phyloP scores from a whole-genome alignment of 2,113 vertebrate genomes.

The Chaenogobius annularis region DNA sequence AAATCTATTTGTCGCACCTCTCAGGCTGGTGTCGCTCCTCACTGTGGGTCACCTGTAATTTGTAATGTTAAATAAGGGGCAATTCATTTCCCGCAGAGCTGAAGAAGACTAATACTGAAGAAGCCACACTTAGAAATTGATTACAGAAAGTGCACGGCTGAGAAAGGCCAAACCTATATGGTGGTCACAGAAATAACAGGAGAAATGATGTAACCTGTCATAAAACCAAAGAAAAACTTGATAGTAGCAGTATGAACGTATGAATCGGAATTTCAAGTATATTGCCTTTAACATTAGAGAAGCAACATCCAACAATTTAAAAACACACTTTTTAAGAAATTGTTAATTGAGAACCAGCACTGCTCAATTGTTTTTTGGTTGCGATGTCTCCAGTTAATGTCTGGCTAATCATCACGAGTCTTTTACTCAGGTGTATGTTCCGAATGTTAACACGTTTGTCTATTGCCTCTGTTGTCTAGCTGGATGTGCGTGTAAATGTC shows the following conservation, averaged over 20 bases:
- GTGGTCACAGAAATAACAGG: slow-evolving; percentile 32
- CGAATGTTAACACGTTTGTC: too few relatives aligned
- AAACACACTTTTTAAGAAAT: too few relatives aligned
- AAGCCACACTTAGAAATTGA: slow-evolving; percentile 67
- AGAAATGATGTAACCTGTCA: slow-evolving; percentile 1
- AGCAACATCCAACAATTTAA: too few relatives aligned
- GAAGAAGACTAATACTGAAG: slow-evolving; percentile 59
- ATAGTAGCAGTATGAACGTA: neutral
- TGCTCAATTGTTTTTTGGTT: too few relatives aligned
- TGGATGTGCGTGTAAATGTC: too few relatives aligned
- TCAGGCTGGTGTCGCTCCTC: slow-evolving; percentile 59
- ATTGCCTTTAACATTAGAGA: too few relatives aligned
- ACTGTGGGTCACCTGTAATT: slow-evolving; percentile 72
- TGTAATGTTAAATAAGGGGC: slow-evolving; percentile 78
- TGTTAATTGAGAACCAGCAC: too few relatives aligned
- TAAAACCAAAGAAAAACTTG: neutral
- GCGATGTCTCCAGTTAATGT: too few relatives aligned
- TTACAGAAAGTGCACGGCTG: slow-evolving; percentile 43
- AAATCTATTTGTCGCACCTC: slow-evolving; percentile 73
- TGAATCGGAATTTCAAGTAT: neutral
- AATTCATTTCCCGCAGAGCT: slow-evolving; percentile 76
- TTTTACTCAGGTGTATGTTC: too few relatives aligned
- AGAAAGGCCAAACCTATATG: slow-evolving; percentile 31
- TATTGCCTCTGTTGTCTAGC: too few relatives aligned
- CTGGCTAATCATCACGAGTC: too few relatives aligned